Evolutionary conservation across 2,113 vertebrate species (phyloP).

Genomic region (Pipa parva): DNA sequence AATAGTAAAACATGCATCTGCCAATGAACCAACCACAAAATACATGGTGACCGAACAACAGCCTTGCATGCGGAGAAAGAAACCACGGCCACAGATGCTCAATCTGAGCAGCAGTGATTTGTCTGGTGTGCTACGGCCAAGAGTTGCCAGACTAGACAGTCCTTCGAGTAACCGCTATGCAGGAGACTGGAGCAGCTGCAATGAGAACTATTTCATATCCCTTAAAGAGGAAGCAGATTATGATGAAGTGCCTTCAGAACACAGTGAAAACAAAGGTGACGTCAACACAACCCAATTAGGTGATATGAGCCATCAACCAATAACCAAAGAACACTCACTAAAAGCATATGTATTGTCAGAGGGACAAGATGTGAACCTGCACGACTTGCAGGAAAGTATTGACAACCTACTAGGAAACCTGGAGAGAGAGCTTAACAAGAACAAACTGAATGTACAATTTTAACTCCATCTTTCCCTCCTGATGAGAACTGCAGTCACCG

Average conservation of each 20-base stretch:
- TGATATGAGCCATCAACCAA: slow-evolving; percentile 22
- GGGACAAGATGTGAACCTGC: slow-evolving; percentile 80
- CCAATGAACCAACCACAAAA: slow-evolving; percentile 56
- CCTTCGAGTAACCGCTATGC: slow-evolving; percentile 93
- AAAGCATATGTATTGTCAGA: slow-evolving; percentile 84
- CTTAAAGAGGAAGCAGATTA: slow-evolving; percentile 77
- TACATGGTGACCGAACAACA: slow-evolving; percentile 45
- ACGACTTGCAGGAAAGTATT: slow-evolving; percentile 95
- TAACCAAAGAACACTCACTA: slow-evolving; percentile 66
- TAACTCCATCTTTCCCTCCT: slow-evolving; percentile 50
- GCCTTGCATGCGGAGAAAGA: slow-evolving; percentile 71
- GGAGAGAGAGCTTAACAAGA: slow-evolving; percentile 94
- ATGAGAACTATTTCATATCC: slow-evolving; percentile 73
- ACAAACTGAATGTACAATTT: slow-evolving; percentile 79
- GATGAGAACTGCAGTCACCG: not conserved
- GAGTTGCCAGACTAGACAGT: slow-evolving; percentile 81
- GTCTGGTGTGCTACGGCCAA: slow-evolving; percentile 73
- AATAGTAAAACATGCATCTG: slow-evolving; percentile 66
- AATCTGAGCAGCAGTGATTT: slow-evolving; percentile 70
- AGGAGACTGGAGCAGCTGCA: slow-evolving; percentile 91
- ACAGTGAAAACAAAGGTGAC: slow-evolving; percentile 51
- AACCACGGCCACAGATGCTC: slow-evolving; percentile 83
- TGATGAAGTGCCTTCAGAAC: slow-evolving; percentile 78
- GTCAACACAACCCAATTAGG: slow-evolving; percentile 37
- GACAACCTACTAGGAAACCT: slow-evolving; percentile 94